A percentile compares a stretch with the other conserved stretches of the same genome.
Conservation (phyloP, 2,888 invertebrate species). For the Mythimna lalbum region DNA sequence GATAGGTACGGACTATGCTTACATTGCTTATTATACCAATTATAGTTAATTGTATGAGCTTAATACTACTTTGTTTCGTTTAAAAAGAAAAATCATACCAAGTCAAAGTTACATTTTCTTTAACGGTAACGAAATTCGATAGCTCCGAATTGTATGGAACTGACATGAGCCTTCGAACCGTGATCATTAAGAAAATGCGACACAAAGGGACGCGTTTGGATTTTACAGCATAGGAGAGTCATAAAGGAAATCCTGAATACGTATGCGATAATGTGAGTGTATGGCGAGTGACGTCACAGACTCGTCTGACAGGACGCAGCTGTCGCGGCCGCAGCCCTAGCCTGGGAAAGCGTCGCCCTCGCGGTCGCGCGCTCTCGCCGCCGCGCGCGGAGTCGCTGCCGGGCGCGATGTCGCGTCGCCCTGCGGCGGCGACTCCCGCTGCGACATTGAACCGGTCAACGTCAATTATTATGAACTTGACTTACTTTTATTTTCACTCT, state of each 20-base stretch:
- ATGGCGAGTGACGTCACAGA: slow-evolving; percentile 67
- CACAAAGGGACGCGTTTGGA: slow-evolving; percentile 9
- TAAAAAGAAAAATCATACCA: not conserved
- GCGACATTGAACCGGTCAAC: slow-evolving; percentile 73
- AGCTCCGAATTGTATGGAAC: too few relatives aligned
- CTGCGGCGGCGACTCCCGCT: slow-evolving; percentile 56
- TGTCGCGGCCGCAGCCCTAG: slow-evolving; percentile 67
- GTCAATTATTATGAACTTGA: slow-evolving; percentile 80
- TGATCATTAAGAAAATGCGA: slow-evolving; percentile 16
- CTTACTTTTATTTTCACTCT: slow-evolving; percentile 70
- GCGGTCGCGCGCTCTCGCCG: slow-evolving; percentile 70
- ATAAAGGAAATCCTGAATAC: slow-evolving; percentile 70
- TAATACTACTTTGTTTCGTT: not conserved
- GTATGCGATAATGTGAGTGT: slow-evolving; percentile 53
- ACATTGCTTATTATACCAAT: not conserved
- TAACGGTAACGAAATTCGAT: too few relatives aligned
- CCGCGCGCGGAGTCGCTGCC: slow-evolving; percentile 1
- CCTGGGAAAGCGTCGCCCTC: slow-evolving; percentile 82
- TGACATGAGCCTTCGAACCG: too few relatives aligned
- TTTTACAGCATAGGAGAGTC: slow-evolving; percentile 48
- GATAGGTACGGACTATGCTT: not conserved
- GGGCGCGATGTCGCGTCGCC: slow-evolving; percentile 23
- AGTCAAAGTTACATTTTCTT: too few relatives aligned
- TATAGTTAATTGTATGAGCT: not conserved
- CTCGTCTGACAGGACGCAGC: slow-evolving; percentile 63